phyloP scores from a whole-genome alignment of 2,888 invertebrate genomes.

The Thecophora atra region DNA sequence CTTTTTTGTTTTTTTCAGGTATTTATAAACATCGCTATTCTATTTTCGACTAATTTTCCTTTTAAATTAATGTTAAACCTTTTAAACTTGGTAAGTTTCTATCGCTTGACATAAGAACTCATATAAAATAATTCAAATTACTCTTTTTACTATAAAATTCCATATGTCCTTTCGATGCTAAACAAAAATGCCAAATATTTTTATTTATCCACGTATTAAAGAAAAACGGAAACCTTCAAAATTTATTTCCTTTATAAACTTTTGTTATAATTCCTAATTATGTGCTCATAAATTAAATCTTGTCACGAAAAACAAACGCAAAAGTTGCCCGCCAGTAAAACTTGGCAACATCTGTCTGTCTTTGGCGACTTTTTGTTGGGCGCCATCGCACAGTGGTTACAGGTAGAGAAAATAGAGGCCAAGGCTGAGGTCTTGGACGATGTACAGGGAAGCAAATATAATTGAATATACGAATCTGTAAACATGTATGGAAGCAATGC shows the following conservation, averaged over 20 bases:
- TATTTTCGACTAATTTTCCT: not conserved
- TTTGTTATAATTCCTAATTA: slow-evolving; percentile 27
- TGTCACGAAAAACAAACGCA: slow-evolving; percentile 14
- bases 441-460: too few relatives aligned
- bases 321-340: slow-evolving; percentile 8
- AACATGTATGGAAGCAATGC: too few relatives aligned
- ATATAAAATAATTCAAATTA: too few relatives aligned
- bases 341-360: slow-evolving; percentile 1
- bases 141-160: too few relatives aligned
- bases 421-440: too few relatives aligned
- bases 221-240: too few relatives aligned
- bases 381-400: too few relatives aligned
- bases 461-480: too few relatives aligned
- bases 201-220: not conserved
- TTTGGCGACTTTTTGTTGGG: slow-evolving; percentile 17
- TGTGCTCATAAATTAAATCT: slow-evolving; percentile 28
- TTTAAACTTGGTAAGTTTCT: too few relatives aligned
- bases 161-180: too few relatives aligned
- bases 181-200: not conserved
- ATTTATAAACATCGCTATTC: slow-evolving; percentile 14
- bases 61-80: not conserved
- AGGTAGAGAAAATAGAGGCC: too few relatives aligned
- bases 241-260: not conserved
- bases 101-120: too few relatives aligned
- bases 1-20: slow-evolving; percentile 23